Evolutionary conservation across 2,113 vertebrate species (phyloP).

Genomic region (Alligator sinensis): DNA sequence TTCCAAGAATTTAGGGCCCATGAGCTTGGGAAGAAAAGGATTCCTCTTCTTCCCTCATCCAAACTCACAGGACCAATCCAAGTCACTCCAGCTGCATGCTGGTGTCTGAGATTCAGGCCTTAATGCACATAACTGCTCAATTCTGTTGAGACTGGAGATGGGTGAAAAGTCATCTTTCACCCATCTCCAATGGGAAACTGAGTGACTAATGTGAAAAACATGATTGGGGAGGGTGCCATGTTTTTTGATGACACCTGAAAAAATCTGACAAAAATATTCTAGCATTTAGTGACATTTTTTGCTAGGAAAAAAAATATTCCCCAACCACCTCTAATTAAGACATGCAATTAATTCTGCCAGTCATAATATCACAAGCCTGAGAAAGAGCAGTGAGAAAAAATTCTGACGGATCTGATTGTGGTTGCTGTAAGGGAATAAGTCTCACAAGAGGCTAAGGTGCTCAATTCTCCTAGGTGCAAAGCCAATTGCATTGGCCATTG

Average conservation of each 20-base stretch:
- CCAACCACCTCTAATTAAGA: background rate
- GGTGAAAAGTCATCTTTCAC: constrained; percentile 19
- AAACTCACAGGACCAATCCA: background rate
- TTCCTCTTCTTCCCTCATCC: background rate
- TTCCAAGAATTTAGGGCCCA: background rate
- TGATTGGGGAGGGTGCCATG: too few relatives aligned
- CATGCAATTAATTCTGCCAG: background rate
- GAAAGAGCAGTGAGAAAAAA: background rate
- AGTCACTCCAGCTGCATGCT: background rate
- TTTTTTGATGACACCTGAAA: background rate
- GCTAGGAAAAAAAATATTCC: background rate
- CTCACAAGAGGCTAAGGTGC: background rate
- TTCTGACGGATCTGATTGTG: background rate
- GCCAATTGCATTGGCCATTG: too few relatives aligned
- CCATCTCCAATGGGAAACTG: background rate
- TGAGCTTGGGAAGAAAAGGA: background rate
- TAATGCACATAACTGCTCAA: background rate
- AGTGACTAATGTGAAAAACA: background rate
- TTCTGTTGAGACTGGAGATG: background rate
- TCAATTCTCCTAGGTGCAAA: background rate
- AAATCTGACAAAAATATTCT: background rate
- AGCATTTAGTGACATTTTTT: background rate
- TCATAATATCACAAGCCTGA: background rate
- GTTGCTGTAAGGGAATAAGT: background rate
- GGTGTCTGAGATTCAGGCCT: background rate